phyloP scores from a whole-genome alignment of 2,797 vertebrate species.

The Rhyacichthys aspro region DNA sequence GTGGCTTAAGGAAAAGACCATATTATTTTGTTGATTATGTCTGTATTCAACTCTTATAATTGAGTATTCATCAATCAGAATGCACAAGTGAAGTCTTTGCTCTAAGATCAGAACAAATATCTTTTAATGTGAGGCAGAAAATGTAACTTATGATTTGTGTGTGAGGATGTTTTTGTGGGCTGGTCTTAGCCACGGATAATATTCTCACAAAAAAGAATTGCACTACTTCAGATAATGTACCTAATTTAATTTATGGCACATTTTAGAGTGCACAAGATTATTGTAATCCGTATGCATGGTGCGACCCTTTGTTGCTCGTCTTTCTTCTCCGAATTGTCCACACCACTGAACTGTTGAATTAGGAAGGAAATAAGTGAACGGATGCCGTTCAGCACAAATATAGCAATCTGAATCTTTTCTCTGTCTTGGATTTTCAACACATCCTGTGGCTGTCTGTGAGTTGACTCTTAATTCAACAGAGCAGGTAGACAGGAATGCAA shows the following conservation, averaged over 20 bases:
- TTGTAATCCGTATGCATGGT: not conserved
- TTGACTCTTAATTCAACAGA: conserved; percentile 37
- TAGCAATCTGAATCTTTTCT: conserved; percentile 52
- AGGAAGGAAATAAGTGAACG: conserved; percentile 17
- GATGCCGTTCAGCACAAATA: conserved; percentile 40
- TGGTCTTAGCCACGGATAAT: not conserved
- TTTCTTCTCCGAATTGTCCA: not conserved
- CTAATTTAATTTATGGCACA: not conserved
- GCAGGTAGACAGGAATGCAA: conserved; percentile 37
- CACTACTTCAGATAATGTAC: not conserved
- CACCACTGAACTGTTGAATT: conserved; percentile 15
- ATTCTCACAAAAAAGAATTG: not conserved
- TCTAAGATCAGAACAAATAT: too few relatives aligned
- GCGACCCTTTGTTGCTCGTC: not conserved
- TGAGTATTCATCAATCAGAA: too few relatives aligned
- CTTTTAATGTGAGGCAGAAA: too few relatives aligned
- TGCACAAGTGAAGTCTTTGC: too few relatives aligned
- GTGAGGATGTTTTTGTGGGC: not conserved
- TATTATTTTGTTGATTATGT: too few relatives aligned
- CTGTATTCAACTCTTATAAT: too few relatives aligned
- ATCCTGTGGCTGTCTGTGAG: conserved; percentile 45
- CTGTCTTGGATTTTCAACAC: conserved; percentile 33
- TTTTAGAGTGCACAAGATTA: not conserved
- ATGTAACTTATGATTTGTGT: too few relatives aligned
- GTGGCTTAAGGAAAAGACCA: too few relatives aligned